A percentile compares a stretch with the other conserved stretches of the same genome.
These are phyloP conservation scores for Ameiurus melas DNA, from an alignment of 2,113 vertebrate species.

Conservation along the genomic window DNA sequence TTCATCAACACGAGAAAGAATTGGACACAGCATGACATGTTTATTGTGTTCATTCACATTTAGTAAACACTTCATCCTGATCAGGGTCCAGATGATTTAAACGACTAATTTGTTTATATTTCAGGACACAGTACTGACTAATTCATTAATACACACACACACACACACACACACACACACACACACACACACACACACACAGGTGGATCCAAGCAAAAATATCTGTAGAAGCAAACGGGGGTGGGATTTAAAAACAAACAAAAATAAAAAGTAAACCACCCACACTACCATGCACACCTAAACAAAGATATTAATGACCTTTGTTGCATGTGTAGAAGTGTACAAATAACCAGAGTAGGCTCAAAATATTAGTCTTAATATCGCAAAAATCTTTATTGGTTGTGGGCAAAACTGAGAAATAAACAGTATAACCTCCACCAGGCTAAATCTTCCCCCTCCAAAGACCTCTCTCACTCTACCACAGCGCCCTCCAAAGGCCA, in stretches of 20 bases:
- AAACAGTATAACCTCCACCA: not conserved
- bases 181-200: no score
- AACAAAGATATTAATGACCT: not conserved
- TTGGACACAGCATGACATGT: no score
- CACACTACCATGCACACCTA: not conserved
- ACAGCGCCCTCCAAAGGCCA: conserved; percentile 22
- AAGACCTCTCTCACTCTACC: not conserved
- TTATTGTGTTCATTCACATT: no score
- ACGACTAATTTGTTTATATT: no score
- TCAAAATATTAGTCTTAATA: not conserved
- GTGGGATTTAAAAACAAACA: not conserved
- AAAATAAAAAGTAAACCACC: not conserved
- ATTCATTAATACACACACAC: no score
- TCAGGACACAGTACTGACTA: no score
- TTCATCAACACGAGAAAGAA: no score
- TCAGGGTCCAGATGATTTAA: not conserved
- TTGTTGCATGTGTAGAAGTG: not conserved
- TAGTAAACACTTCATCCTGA: no score
- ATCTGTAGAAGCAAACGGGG: no score
- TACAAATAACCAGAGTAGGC: not conserved
- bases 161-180: no score
- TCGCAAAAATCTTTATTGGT: not conserved
- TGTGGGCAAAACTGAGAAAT: not conserved
- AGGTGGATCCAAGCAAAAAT: no score
- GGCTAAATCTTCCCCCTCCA: not conserved